Conservation (phyloP, 2,888 invertebrate genomes). For the Pachycephus smyrnensis region DNA sequence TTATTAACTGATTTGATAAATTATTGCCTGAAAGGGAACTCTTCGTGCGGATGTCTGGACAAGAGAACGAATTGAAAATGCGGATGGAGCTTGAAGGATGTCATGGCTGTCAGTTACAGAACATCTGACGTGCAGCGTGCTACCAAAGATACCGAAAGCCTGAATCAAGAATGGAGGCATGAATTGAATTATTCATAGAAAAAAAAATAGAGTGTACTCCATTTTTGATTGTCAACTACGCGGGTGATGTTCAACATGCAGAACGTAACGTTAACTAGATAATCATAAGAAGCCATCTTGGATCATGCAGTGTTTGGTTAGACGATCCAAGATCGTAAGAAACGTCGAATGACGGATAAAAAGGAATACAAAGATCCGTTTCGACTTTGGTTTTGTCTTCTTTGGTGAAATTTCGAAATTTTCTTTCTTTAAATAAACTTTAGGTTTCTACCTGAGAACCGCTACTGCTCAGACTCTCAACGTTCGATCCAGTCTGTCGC, state of each 20-base stretch:
- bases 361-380: neutral
- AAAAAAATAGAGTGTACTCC: neutral
- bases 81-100: neutral
- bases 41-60: neutral
- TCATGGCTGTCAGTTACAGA: neutral
- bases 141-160: neutral
- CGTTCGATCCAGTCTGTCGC: conserved; percentile 73
- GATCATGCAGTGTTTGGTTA: neutral
- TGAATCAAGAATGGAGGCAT: neutral
- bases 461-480: conserved; percentile 59
- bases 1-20: neutral
- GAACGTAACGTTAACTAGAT: neutral
- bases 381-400: neutral
- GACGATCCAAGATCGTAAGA: neutral
- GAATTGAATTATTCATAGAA: neutral
- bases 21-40: neutral
- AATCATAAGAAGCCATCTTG: neutral
- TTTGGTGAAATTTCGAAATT: neutral
- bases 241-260: neutral
- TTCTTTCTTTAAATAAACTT: neutral
- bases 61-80: neutral
- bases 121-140: neutral
- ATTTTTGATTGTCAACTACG: neutral
- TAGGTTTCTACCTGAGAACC: conserved; percentile 55
- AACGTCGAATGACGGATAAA: neutral